phyloP scores from a whole-genome alignment of 2,888 invertebrate species.

The Acanthosepion lycidas region DNA sequence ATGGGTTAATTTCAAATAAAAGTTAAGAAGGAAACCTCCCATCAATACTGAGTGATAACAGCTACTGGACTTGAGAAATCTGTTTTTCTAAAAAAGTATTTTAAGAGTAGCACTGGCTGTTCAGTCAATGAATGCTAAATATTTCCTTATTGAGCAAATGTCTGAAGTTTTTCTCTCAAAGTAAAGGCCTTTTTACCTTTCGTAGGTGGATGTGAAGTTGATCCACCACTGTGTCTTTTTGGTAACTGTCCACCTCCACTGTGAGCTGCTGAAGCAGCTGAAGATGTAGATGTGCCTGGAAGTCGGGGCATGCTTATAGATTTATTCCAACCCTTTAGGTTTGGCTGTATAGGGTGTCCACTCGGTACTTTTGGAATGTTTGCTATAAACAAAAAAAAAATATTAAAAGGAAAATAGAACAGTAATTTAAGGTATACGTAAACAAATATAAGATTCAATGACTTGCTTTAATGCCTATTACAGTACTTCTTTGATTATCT shows the following conservation, averaged over 20 bases:
- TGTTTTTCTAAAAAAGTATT: no score
- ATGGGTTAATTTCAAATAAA: no score
- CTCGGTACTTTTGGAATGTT: slow-evolving; percentile 42
- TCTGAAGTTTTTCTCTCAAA: neutral
- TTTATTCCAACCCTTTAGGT: slow-evolving; percentile 13
- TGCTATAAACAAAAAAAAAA: neutral
- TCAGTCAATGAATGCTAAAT: no score
- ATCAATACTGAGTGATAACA: no score
- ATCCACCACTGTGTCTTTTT: slow-evolving; percentile 40
- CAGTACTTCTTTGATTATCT: no score
- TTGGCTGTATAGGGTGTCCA: neutral
- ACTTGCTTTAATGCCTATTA: no score
- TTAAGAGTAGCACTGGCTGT: no score
- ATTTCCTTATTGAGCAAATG: no score
- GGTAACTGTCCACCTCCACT: neutral
- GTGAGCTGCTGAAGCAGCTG: neutral
- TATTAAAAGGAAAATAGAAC: neutral
- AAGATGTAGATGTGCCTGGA: neutral
- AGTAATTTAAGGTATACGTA: neutral
- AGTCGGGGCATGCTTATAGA: neutral
- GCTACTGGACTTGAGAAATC: no score
- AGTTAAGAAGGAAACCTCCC: no score
- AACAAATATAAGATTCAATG: no score
- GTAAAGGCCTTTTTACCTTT: neutral
- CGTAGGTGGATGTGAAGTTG: neutral